Percentiles rank a stretch among this genome's conserved stretches.
These are phyloP conservation scores for Xenotilapia caudafasciata DNA, from an alignment of 2,113 vertebrate species.

Conservation along the genomic window DNA sequence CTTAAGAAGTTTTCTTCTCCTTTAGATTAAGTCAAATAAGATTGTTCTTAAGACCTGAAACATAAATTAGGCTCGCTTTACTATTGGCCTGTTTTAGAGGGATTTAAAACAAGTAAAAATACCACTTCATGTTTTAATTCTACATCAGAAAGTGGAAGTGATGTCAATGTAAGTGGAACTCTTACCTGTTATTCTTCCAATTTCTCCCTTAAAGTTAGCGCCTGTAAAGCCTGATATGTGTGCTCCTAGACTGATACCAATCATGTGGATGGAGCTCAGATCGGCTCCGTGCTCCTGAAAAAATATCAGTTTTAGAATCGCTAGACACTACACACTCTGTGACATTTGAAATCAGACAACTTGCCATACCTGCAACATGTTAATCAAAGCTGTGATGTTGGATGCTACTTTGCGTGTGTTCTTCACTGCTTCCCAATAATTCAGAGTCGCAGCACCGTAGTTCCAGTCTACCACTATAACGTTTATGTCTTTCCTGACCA, in stretches of 20 bases:
- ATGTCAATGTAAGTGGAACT: background rate
- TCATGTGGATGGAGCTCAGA: slow-evolving; percentile 78
- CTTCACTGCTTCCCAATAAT: slow-evolving; percentile 75
- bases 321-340: background rate
- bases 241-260: slow-evolving; percentile 93
- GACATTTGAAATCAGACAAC: background rate
- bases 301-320: background rate
- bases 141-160: background rate
- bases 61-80: background rate
- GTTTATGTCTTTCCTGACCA: slow-evolving; percentile 75
- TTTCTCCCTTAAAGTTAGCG: slow-evolving; percentile 71
- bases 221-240: slow-evolving; percentile 91
- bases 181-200: slow-evolving; percentile 88
- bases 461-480: slow-evolving; percentile 92
- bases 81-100: background rate
- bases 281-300: slow-evolving; percentile 74
- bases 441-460: slow-evolving; percentile 82
- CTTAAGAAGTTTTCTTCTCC: background rate
- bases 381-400: slow-evolving; percentile 72
- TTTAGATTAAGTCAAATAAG: background rate
- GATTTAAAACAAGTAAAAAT: background rate
- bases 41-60: background rate
- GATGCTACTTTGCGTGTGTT: slow-evolving; percentile 75
- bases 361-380: slow-evolving; percentile 77
- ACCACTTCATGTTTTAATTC: background rate